Base-by-base conservation (phyloP, 2,888 invertebrate species). In the Eupithecia subfuscata region DNA sequence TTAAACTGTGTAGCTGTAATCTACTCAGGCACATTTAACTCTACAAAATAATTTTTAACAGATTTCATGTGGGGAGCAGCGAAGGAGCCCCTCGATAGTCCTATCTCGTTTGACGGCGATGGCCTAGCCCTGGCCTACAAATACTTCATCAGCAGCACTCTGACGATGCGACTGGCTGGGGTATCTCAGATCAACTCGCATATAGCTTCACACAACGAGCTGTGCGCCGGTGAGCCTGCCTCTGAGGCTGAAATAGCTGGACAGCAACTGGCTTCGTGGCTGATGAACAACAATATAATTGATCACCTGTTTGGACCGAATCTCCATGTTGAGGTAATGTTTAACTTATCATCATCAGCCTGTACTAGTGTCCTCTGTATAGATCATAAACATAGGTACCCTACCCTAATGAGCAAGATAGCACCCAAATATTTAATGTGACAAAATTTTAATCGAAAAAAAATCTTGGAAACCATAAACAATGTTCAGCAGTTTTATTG, bases 251-350 rank as follows among this genome's bases (percentile, higher is more conserved):
- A 98, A 87, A 95, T 97, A 43, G 97, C 98, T 48, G 98, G 98
- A 0, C 97, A 97, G 81, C 97, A 96, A 82, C 95, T 99, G 82
- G 98, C 98, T 0, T 96, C 97, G 81, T 99, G 99, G 99, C 94
- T 99, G 30, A 97, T 98, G 0, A 96, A 96, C 81, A 97, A 98
- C 90, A 98, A 97, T 88, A 98, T 99, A 79, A 97, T 99, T 82
- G 97, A 98, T 84, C 98, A 99, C 89, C 96, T 99, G 76, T 99
- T 99, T 94, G 99, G 99, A n/a, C 99, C 99, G 45, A 99, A 99
- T 95, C 95, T 99, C 82, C 99, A 99, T 93, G 98, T 98, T 63
- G 99, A 99, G 96, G 97, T 97, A 87, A 63, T 68, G 12, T 60
- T 25, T 22, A 2, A 56, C 11, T 12, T 22, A 56, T 56, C n/a